Evolutionary conservation across 2,888 invertebrate genomes (phyloP).

Genomic region (Phyllotreta cruciferae): DNA sequence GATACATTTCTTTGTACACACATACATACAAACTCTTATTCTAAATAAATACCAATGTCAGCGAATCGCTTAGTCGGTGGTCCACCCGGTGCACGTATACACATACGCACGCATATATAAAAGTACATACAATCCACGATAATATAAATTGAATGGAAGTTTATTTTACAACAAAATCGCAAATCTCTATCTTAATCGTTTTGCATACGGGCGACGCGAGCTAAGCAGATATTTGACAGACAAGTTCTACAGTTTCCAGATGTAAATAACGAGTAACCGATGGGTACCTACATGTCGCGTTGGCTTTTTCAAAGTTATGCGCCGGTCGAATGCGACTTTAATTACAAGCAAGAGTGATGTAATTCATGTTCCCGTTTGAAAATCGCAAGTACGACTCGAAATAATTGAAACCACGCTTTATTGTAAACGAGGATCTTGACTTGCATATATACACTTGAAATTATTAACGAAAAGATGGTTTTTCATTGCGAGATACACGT

Average conservation of each 20-base stretch:
- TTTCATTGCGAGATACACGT: too few relatives aligned
- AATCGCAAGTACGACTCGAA: not conserved
- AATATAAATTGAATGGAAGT: conserved; percentile 37
- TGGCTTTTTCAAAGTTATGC: conserved; percentile 18
- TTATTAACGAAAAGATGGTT: too few relatives aligned
- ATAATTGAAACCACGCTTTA: too few relatives aligned
- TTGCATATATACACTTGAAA: too few relatives aligned
- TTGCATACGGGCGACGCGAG: conserved; percentile 29
- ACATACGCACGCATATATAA: too few relatives aligned
- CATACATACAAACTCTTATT: too few relatives aligned
- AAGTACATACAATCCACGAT: conserved; percentile 30
- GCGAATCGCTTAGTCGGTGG: conserved; percentile 20
- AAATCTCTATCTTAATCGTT: conserved; percentile 32
- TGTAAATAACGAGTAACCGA: conserved; percentile 30
- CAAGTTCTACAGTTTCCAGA: conserved; percentile 26
- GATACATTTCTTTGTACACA: too few relatives aligned
- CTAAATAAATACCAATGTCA: too few relatives aligned
- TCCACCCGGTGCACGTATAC: conserved; percentile 22
- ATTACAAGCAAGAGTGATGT: conserved; percentile 17
- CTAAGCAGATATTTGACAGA: conserved; percentile 30
- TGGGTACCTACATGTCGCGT: conserved; percentile 20
- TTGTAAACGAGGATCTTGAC: too few relatives aligned
- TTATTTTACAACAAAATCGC: conserved; percentile 34
- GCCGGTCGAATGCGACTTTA: conserved; percentile 16
- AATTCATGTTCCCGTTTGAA: not conserved